A percentile compares a stretch with the other conserved stretches of the same genome.
These are phyloP conservation scores for Drosophila anomalata DNA, from an alignment of 2,888 invertebrate genomes.

Conservation along the genomic window DNA sequence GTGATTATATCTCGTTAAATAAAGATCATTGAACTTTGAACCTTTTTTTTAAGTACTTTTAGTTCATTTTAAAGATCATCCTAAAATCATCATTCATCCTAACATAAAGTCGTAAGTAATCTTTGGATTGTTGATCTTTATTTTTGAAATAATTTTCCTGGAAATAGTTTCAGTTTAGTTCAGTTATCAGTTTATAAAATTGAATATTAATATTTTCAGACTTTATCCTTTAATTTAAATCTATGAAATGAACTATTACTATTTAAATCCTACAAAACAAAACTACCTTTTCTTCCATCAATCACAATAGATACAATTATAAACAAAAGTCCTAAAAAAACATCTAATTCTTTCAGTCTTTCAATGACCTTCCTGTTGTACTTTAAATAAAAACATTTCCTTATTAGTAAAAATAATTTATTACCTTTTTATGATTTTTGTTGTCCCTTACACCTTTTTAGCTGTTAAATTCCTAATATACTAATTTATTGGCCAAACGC, in stretches of 20 bases:
- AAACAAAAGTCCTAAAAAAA: background rate
- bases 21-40: slow-evolving; percentile 3
- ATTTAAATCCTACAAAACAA: background rate
- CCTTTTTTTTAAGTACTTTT: background rate
- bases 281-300: background rate
- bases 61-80: background rate
- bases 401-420: background rate
- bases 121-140: too few species aligned
- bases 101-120: too few species aligned
- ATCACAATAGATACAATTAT: background rate
- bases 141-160: too few species aligned
- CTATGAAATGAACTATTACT: too few species aligned
- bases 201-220: too few species aligned
- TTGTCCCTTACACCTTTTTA: slow-evolving; percentile 1
- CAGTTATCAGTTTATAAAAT: too few species aligned
- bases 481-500: background rate
- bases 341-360: background rate
- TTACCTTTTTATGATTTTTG: background rate
- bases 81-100: too few species aligned
- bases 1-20: background rate
- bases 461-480: background rate
- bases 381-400: slow-evolving; percentile 10
- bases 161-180: too few species aligned
- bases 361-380: background rate
- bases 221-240: too few species aligned